These are phyloP conservation scores for Drosophila robusta DNA, from an alignment of 2,888 invertebrate species.

Conservation along the genomic window DNA sequence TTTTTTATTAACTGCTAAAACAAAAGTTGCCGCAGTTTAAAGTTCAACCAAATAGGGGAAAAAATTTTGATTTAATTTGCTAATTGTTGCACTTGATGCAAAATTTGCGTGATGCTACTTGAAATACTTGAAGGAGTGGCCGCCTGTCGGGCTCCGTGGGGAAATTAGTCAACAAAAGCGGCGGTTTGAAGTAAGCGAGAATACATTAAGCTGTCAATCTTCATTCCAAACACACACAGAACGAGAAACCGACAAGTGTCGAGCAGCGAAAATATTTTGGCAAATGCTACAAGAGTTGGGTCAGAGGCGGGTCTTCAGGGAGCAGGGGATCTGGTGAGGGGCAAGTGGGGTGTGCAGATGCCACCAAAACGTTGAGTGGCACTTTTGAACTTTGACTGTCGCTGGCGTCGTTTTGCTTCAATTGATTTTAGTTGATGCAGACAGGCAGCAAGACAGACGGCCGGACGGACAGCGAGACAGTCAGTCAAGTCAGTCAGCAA, in stretches of 20 bases:
- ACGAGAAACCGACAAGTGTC: slow-evolving; percentile 44
- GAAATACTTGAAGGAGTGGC: slow-evolving; percentile 50
- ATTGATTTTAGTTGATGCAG: slow-evolving; percentile 62
- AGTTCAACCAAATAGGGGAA: slow-evolving; percentile 21
- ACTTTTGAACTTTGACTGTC: slow-evolving; percentile 76
- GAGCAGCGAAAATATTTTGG: slow-evolving; percentile 68
- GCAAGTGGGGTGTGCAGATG: slow-evolving; percentile 20
- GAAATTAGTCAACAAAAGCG: slow-evolving; percentile 67
- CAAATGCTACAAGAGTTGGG: slow-evolving; percentile 39
- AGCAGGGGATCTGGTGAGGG: not conserved
- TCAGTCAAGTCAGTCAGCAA: slow-evolving; percentile 37
- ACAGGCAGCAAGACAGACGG: slow-evolving; percentile 26
- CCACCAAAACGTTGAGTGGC: slow-evolving; percentile 62
- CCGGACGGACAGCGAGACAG: slow-evolving; percentile 11
- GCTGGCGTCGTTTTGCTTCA: slow-evolving; percentile 59
- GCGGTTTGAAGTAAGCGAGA: slow-evolving; percentile 62
- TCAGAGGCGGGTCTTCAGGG: slow-evolving; percentile 8
- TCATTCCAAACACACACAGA: slow-evolving; percentile 53
- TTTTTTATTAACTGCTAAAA: not conserved
- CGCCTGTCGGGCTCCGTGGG: slow-evolving; percentile 39
- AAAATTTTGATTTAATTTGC: slow-evolving; percentile 66
- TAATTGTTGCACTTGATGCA: slow-evolving; percentile 74
- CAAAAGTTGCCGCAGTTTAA: slow-evolving; percentile 35
- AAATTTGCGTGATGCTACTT: slow-evolving; percentile 63
- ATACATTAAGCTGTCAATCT: slow-evolving; percentile 79